A percentile compares a stretch with the other conserved stretches of the same genome.
phyloP scores from a whole-genome alignment of 2,113 vertebrate species.

The Hippotragus niger region DNA sequence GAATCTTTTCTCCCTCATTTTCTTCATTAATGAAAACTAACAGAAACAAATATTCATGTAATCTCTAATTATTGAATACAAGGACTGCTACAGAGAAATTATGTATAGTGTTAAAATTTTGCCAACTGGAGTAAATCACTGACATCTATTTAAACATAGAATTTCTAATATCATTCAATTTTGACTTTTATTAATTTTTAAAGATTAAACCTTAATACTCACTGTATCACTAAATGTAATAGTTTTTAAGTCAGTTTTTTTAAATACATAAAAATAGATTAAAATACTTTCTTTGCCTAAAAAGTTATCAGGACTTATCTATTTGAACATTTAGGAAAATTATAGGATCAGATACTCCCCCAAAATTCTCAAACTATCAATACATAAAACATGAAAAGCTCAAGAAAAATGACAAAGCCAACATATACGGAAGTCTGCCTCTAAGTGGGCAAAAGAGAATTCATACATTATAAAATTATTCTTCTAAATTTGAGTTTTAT shows the following conservation, averaged over 20 bases:
- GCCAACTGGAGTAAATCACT: background rate
- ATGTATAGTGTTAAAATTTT: background rate
- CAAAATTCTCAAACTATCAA: background rate
- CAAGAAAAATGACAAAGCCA: conserved; percentile 18
- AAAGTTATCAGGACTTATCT: background rate
- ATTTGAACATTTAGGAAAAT: conserved; percentile 23
- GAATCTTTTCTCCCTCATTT: background rate
- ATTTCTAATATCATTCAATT: background rate
- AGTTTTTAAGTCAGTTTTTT: background rate
- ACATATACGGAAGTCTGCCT: background rate
- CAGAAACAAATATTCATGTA: background rate
- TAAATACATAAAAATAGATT: background rate
- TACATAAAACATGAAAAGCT: background rate
- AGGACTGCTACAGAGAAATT: background rate
- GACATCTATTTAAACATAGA: background rate
- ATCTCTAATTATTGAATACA: conserved; percentile 7
- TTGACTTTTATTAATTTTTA: conserved; percentile 17
- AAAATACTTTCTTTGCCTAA: conserved; percentile 1
- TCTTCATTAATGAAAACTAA: background rate
- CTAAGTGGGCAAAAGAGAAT: background rate
- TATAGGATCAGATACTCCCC: background rate
- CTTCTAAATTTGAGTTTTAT: background rate
- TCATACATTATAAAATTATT: background rate
- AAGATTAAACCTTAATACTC: background rate
- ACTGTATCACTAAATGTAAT: background rate